Conservation (phyloP, 2,888 invertebrate species). For the Caenorhabditis afra region DNA sequence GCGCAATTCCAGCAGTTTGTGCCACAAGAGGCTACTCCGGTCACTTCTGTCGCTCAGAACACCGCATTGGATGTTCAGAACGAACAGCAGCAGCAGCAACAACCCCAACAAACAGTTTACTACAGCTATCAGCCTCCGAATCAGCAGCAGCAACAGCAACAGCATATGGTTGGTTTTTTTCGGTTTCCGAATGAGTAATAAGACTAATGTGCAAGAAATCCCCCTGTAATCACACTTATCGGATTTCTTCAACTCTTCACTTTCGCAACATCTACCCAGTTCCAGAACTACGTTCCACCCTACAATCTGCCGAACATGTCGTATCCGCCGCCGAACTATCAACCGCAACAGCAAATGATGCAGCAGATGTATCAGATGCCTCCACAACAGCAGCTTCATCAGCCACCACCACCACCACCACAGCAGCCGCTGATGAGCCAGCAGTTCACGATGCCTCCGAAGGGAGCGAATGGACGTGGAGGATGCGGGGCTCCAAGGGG, state of each 20-base stretch:
- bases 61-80: slow-evolving; percentile 5
- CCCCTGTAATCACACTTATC: no score
- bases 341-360: slow-evolving; percentile 1
- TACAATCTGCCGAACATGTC: slow-evolving; percentile 36
- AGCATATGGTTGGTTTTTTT: slow-evolving; percentile 35
- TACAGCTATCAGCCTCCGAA: slow-evolving; percentile 3
- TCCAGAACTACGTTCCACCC: slow-evolving; percentile 13
- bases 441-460: background rate
- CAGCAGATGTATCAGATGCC: slow-evolving; percentile 11
- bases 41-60: slow-evolving; percentile 20
- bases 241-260: no score
- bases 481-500: no score
- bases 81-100: slow-evolving; percentile 24
- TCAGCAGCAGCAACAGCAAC: slow-evolving; percentile 9
- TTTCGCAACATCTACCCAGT: background rate
- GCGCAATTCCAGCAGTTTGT: slow-evolving; percentile 5
- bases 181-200: no score
- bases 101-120: slow-evolving; percentile 3
- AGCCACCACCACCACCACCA: no score
- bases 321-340: slow-evolving; percentile 38
- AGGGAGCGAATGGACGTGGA: no score
- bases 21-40: slow-evolving; percentile 15
- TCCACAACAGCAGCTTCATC: background rate
- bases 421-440: background rate
- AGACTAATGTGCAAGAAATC: no score